Conservation (phyloP, 2,113 vertebrate species). For the Pelodiscus sinensis region DNA sequence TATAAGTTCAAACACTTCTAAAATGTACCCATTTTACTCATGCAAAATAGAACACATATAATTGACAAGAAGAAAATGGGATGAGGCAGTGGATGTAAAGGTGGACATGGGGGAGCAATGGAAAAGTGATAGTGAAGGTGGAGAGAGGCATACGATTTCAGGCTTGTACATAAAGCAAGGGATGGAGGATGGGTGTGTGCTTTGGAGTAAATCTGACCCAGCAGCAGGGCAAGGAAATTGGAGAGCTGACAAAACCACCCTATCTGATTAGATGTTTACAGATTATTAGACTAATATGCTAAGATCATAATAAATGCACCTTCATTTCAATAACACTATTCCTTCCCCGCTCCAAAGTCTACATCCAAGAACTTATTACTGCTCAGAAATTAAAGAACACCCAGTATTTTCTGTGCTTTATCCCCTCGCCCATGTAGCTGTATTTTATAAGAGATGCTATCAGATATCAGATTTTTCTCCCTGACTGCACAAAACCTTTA, state of each 20-base stretch:
- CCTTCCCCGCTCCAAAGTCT: neutral
- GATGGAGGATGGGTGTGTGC: neutral
- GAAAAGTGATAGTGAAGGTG: neutral
- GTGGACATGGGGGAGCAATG: neutral
- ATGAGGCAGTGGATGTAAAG: neutral
- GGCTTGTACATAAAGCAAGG: neutral
- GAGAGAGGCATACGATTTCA: neutral
- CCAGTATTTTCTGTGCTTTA: neutral
- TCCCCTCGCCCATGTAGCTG: neutral
- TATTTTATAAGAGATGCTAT: neutral
- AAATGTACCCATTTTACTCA: neutral
- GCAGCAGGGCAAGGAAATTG: neutral
- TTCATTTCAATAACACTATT: constrained; percentile 9
- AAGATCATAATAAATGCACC: neutral
- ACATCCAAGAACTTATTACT: neutral
- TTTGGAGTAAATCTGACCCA: neutral
- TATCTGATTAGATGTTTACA: neutral
- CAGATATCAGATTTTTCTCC: constrained; percentile 7
- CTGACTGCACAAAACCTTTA: constrained; percentile 31
- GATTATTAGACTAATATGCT: neutral
- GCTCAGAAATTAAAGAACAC: neutral
- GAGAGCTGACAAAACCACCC: neutral
- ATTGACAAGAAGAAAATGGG: neutral
- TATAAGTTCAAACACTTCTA: neutral
- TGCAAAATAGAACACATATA: neutral